Evolutionary conservation across 1,140 invertebrate genomes (phyloP).

Genomic region (Polyergus mexicanus): DNA sequence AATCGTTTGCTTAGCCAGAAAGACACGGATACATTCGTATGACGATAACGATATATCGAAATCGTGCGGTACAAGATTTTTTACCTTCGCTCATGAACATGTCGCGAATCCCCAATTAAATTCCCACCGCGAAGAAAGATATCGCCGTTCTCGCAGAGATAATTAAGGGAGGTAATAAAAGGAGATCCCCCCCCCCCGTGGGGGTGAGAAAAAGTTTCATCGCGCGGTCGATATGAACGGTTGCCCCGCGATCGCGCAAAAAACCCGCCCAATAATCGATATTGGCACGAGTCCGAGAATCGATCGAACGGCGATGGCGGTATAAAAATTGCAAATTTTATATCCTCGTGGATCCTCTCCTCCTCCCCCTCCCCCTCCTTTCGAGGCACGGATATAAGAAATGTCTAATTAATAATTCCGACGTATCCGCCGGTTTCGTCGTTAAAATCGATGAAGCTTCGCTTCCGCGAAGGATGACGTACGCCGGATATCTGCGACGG

Average conservation of each 20-base stretch:
- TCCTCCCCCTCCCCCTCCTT: no score
- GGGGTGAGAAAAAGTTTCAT: constrained; percentile 41
- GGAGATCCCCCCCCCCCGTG: not conserved
- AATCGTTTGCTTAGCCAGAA: constrained; percentile 4
- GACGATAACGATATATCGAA: not conserved
- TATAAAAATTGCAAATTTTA: constrained; percentile 85
- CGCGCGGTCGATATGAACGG: constrained; percentile 66
- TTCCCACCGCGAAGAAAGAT: constrained; percentile 28
- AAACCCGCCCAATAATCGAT: constrained; percentile 79
- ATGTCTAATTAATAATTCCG: constrained; percentile 84
- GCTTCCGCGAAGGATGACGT: constrained; percentile 72
- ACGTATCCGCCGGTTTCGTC: constrained; percentile 75
- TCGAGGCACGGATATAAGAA: constrained; percentile 68
- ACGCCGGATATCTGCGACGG: constrained; percentile 33
- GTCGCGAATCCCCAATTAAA: constrained; percentile 19
- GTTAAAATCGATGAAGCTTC: constrained; percentile 73
- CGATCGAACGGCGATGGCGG: constrained; percentile 15
- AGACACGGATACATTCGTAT: not conserved
- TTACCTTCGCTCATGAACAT: not conserved
- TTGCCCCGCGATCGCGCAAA: constrained; percentile 61
- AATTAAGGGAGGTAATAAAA: constrained; percentile 59
- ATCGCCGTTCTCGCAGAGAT: not conserved
- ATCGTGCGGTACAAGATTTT: not conserved
- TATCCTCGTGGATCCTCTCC: constrained; percentile 67
- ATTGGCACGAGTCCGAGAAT: constrained; percentile 84